These are phyloP conservation scores for Platerodrilus igneus DNA, from an alignment of 2,888 invertebrate species.

Conservation along the genomic window DNA sequence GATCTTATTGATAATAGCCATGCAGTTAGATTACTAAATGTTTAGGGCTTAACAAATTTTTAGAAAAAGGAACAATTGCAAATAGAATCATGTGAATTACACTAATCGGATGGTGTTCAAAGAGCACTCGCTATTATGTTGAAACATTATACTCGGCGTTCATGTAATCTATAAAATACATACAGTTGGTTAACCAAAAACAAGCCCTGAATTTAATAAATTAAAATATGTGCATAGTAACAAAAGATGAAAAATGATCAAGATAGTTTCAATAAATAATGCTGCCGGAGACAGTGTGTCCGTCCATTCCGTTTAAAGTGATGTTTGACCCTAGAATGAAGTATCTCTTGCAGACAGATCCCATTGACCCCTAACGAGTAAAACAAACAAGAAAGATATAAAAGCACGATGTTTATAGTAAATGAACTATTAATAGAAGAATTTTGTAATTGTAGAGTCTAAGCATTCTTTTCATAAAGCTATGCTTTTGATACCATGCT, in stretches of 20 bases:
- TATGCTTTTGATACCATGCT: too few relatives aligned
- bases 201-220: too few relatives aligned
- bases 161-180: too few relatives aligned
- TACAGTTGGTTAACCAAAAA: too few relatives aligned
- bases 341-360: slow-evolving; percentile 36
- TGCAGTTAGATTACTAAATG: too few relatives aligned
- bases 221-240: slow-evolving; percentile 18
- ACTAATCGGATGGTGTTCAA: too few relatives aligned
- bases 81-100: too few relatives aligned
- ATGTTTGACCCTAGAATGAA: slow-evolving; percentile 26
- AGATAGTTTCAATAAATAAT: slow-evolving; percentile 35
- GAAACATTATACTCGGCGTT: too few relatives aligned
- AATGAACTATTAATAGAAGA: slow-evolving; percentile 20
- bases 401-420: slow-evolving; percentile 18
- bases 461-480: slow-evolving; percentile 1
- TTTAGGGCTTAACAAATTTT: too few relatives aligned
- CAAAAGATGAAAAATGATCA: slow-evolving; percentile 23
- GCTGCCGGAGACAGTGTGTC: slow-evolving; percentile 20
- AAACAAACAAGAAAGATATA: slow-evolving; percentile 22
- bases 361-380: slow-evolving; percentile 30
- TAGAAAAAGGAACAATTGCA: too few relatives aligned
- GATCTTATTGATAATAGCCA: too few relatives aligned
- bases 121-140: too few relatives aligned
- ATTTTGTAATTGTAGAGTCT: slow-evolving; percentile 16
- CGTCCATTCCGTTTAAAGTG: slow-evolving; percentile 24